Base-by-base conservation (phyloP, 1,140 invertebrate genomes). In the Berghia stephanieae region DNA sequence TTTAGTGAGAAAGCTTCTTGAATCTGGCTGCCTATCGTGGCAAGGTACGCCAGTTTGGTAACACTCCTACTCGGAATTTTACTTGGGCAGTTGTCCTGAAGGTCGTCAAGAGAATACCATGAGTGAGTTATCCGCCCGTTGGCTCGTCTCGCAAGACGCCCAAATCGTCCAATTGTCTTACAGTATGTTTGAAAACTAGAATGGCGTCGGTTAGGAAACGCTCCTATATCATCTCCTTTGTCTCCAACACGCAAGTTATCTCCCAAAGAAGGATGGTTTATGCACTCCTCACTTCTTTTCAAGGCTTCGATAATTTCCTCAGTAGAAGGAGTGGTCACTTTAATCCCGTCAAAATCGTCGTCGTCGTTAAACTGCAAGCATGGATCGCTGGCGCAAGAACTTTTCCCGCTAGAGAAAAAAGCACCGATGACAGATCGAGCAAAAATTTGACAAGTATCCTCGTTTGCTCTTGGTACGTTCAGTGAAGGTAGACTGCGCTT, bases 91-190 rank as follows among this genome's bases (percentile, higher is more conserved):
- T 42, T 43, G n/a, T n/a, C n/a, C n/a, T n/a, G n/a, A 16, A 76
- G 43, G 43, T 76, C 74, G 63, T 76, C 40, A 10, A 76, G 74
- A 21, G 74, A 76, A n/a, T 21, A 76, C 74, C 74, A 76, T 1
- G 74, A 76, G 3, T 44, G 74, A 8, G 74, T 21, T 31, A 46
- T 10, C 57, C 57, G n/a, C n/a, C 57, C 8, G 57, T 24, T 8
- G 8, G 6, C 57, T 27, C 6, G 27, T 42, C 68, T 8, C n/a
- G 40, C 6, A 24, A 13, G 1, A 34, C 68, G 24, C 43, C 38
- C 2, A 49, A 10, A 34, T 43, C 68, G 31, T 34, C 34, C 2
- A n/a, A 31, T 2, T 40, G 42, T n/a, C n/a, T n/a, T n/a, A n/a
- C n/a, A n/a, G n/a, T n/a, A n/a, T n/a, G n/a, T n/a, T n/a, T n/a